Evolutionary conservation across 1,140 invertebrate genomes (phyloP), one percentile per base, ranked within the genome.

Genomic region (Drosophila lacertosa): DNA sequence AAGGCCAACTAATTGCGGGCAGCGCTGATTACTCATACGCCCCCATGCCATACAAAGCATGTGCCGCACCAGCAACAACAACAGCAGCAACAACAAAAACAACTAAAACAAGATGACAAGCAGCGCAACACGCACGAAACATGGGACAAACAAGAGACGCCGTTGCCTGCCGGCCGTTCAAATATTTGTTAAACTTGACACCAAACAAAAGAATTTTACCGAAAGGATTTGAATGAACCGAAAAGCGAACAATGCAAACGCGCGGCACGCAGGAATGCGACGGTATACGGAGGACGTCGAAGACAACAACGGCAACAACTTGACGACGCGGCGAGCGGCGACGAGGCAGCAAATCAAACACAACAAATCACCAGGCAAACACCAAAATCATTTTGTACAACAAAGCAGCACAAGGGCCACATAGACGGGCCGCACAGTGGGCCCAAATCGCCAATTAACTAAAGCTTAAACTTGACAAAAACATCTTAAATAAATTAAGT

Each of bases 121-220:
- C 63, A 58, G 74, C 59, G 53, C 62, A 68, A 86, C 81, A 81
- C 63, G 76, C 66, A 65, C 64, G 69, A 40, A 78, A 78, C 70
- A 79, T 68, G 81, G 63, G 39, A 55, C 65, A 63, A 86, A 88
- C 73, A 88, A 81, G 82, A 80, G 77, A 84, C 76, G 69, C 74
- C 64, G 64, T 69, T 62, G 39, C 33, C 42, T 55, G 53, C 42
- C 62, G 45, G 77, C 55, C 73, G 84, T 78, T 65, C 65, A 89
- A 89, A 89, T 89, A 89, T 89, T 89, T 89, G 86, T 89, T 89
- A 89, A 89, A 89, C 86, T 89, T 89, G 86, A 89, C 86, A 89
- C 86, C 86, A 89, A 89, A 89, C 86, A 89, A 89, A 89, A 89
- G 86, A 89, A 89, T 89, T 89, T 88, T 81, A 86, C 80, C 86